Percentiles rank a stretch among this genome's conserved stretches.
phyloP scores from a whole-genome alignment of 2,888 invertebrate genomes.

The Boloria euphrosyne region DNA sequence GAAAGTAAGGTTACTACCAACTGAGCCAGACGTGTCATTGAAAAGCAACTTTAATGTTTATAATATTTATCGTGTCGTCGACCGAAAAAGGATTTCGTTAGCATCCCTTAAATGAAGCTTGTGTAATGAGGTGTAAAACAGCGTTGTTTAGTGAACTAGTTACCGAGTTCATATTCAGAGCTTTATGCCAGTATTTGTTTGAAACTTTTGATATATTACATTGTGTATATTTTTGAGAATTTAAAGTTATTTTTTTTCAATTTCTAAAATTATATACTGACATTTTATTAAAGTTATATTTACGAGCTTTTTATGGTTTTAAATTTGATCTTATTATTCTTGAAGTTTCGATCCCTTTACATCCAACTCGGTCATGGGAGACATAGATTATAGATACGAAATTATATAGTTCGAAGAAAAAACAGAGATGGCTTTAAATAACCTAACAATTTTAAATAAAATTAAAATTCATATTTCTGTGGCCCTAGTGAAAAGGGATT shows the following conservation, averaged over 20 bases:
- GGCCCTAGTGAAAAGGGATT: too few species aligned
- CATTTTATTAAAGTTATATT: not conserved
- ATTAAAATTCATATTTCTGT: not conserved
- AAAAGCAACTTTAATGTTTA: not conserved
- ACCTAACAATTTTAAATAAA: too few species aligned
- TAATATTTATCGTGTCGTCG: constrained; percentile 44
- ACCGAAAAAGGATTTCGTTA: constrained; percentile 42
- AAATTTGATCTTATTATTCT: not conserved
- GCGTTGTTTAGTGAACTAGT: constrained; percentile 67
- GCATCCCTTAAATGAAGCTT: constrained; percentile 56
- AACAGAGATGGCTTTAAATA: too few species aligned
- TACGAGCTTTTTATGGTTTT: not conserved
- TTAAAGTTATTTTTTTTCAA: not conserved
- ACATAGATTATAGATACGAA: too few species aligned
- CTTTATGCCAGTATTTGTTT: constrained; percentile 18
- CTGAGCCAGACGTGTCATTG: too few species aligned
- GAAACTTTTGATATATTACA: constrained; percentile 11
- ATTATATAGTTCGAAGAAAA: too few species aligned
- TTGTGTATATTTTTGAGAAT: not conserved
- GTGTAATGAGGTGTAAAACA: constrained; percentile 69
- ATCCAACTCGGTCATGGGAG: too few species aligned
- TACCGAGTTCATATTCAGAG: constrained; percentile 52
- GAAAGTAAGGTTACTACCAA: too few species aligned
- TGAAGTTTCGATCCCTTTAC: too few species aligned
- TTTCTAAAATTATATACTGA: not conserved